Conservation (phyloP, 2,113 vertebrate genomes). For the Sarotherodon lohbergeri region DNA sequence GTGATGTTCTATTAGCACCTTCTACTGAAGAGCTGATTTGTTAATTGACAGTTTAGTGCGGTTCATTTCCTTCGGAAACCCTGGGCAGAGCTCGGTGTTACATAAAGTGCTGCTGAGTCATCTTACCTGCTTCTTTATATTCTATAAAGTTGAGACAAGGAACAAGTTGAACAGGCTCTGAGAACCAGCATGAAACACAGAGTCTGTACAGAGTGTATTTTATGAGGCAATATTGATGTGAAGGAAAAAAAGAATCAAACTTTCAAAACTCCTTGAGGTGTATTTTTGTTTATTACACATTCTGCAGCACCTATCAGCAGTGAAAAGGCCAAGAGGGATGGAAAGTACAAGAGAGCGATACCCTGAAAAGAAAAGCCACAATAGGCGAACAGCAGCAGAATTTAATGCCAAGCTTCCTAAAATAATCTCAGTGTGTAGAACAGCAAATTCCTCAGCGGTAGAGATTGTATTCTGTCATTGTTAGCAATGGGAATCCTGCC, state of each 20-base stretch:
- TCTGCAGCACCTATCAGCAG: neutral
- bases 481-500: constrained; percentile 8
- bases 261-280: neutral
- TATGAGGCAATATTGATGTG: neutral
- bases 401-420: neutral
- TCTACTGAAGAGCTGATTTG: constrained; percentile 6
- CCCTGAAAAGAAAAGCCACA: neutral
- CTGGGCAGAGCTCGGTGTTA: neutral
- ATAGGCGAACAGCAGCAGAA: neutral
- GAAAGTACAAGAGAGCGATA: neutral
- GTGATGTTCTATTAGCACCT: constrained; percentile 26
- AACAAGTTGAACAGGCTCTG: neutral
- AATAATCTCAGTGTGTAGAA: neutral
- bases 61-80: neutral
- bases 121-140: neutral
- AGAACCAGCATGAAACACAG: neutral
- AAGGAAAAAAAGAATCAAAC: neutral
- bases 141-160: neutral
- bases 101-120: neutral
- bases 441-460: neutral
- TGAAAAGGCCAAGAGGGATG: neutral
- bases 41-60: constrained; percentile 17
- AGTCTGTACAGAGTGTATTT: neutral
- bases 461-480: constrained; percentile 20
- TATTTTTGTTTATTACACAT: neutral